Evolutionary conservation across 2,888 invertebrate species (phyloP).

Genomic region (Stegophylla sp.): DNA sequence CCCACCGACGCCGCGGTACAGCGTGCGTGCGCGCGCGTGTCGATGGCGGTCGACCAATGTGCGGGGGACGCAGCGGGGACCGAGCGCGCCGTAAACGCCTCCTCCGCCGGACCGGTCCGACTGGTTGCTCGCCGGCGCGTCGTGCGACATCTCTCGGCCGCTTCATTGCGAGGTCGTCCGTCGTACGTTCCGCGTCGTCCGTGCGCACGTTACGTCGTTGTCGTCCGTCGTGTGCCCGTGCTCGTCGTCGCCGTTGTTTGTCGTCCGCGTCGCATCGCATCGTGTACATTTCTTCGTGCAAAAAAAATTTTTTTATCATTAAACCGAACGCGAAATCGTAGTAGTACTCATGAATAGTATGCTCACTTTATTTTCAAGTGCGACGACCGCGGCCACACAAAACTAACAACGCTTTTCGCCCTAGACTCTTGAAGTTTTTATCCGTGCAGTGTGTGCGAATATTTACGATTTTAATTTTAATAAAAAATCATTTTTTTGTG

Average conservation of each 20-base stretch:
- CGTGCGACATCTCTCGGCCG: constrained; percentile 36
- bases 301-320: too few relatives aligned
- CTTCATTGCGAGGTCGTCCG: constrained; percentile 57
- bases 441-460: too few relatives aligned
- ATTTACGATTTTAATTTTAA: too few relatives aligned
- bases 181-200: constrained; percentile 47
- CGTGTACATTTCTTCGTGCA: too few relatives aligned
- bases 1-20: neutral
- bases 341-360: too few relatives aligned
- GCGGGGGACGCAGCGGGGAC: constrained; percentile 43
- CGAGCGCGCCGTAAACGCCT: constrained; percentile 26
- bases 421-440: too few relatives aligned
- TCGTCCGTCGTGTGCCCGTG: constrained; percentile 62
- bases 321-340: too few relatives aligned
- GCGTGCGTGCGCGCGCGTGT: neutral
- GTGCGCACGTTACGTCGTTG: constrained; percentile 47
- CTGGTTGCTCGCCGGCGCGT: constrained; percentile 49
- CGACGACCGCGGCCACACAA: too few relatives aligned
- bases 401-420: too few relatives aligned
- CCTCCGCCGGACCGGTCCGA: constrained; percentile 50
- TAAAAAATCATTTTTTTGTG: too few relatives aligned
- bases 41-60: constrained; percentile 49
- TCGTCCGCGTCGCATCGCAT: constrained; percentile 19
- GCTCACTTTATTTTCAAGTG: too few relatives aligned
- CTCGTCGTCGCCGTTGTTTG: constrained; percentile 63